phyloP scores from a whole-genome alignment of 2,888 invertebrate species.

The Noctua pronuba region DNA sequence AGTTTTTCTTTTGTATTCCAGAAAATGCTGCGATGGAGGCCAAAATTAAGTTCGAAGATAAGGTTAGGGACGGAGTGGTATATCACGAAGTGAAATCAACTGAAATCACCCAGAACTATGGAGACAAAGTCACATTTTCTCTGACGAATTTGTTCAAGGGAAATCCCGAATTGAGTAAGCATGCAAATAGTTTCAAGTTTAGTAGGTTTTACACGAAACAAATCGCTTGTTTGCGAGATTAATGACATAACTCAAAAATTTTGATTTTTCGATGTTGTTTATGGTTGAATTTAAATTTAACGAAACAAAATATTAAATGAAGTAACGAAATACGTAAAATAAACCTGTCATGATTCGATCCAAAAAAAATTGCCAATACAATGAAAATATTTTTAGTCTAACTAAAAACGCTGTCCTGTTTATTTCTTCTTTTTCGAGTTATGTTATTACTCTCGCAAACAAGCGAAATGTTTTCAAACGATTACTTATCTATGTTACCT shows the following conservation, averaged over 20 bases:
- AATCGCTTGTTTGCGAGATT: too few species aligned
- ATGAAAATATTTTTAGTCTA: too few species aligned
- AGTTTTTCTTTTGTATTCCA: constrained; percentile 53
- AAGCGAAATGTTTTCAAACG: background rate
- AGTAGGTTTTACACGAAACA: background rate
- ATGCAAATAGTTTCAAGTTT: background rate
- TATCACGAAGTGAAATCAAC: constrained; percentile 76
- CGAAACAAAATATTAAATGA: too few species aligned
- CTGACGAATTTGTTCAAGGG: constrained; percentile 82
- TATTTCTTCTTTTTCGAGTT: too few species aligned
- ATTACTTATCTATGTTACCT: background rate
- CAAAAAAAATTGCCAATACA: too few species aligned
- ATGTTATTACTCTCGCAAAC: too few species aligned
- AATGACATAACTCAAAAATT: too few species aligned
- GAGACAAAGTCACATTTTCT: constrained; percentile 75
- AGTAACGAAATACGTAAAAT: too few species aligned
- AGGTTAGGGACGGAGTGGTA: constrained; percentile 74
- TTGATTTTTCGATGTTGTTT: too few species aligned
- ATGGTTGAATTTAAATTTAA: too few species aligned
- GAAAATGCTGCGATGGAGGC: constrained; percentile 70
- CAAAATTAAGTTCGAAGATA: constrained; percentile 76
- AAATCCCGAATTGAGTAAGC: constrained; percentile 82
- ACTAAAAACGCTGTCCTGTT: too few species aligned
- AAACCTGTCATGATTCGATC: too few species aligned
- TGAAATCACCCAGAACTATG: constrained; percentile 71